Conservation (phyloP, 1,140 invertebrate genomes). For the Drosophila albomicans region DNA sequence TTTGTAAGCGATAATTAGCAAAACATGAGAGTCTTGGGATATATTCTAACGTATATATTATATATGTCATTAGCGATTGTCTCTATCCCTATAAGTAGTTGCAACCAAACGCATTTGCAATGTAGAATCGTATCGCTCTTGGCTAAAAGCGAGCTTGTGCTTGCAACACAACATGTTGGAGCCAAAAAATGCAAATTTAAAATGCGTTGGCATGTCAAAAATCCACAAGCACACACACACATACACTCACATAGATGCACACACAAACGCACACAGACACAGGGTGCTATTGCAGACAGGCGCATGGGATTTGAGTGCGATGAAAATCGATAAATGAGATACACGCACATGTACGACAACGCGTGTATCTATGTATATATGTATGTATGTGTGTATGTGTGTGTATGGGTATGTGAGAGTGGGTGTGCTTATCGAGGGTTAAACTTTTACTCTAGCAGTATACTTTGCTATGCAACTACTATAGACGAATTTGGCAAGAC, state of each 20-base stretch:
- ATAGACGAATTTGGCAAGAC: slow-evolving; percentile 72
- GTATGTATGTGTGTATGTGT: neutral
- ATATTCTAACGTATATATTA: neutral
- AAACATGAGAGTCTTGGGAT: too few relatives aligned
- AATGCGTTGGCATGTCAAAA: slow-evolving; percentile 81
- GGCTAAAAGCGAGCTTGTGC: slow-evolving; percentile 56
- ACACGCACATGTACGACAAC: neutral
- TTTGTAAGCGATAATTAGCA: too few relatives aligned
- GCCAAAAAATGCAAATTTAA: slow-evolving; percentile 81
- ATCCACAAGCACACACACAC: slow-evolving; percentile 54
- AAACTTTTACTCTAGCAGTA: slow-evolving; percentile 73
- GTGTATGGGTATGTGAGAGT: slow-evolving; percentile 35
- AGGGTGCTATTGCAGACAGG: slow-evolving; percentile 56
- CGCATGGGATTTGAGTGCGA: slow-evolving; percentile 37
- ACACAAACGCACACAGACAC: slow-evolving; percentile 17
- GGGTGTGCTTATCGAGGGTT: slow-evolving; percentile 52
- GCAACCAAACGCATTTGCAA: slow-evolving; percentile 1
- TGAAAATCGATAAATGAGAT: slow-evolving; percentile 73
- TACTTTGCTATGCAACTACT: slow-evolving; percentile 77
- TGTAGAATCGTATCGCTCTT: slow-evolving; percentile 61
- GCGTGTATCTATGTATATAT: neutral
- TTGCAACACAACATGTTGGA: slow-evolving; percentile 49
- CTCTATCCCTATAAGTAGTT: neutral
- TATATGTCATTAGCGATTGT: neutral
- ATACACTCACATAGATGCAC: slow-evolving; percentile 3